These are phyloP conservation scores for Ennomos quercinarius DNA, from an alignment of 2,888 invertebrate genomes.

Conservation along the genomic window DNA sequence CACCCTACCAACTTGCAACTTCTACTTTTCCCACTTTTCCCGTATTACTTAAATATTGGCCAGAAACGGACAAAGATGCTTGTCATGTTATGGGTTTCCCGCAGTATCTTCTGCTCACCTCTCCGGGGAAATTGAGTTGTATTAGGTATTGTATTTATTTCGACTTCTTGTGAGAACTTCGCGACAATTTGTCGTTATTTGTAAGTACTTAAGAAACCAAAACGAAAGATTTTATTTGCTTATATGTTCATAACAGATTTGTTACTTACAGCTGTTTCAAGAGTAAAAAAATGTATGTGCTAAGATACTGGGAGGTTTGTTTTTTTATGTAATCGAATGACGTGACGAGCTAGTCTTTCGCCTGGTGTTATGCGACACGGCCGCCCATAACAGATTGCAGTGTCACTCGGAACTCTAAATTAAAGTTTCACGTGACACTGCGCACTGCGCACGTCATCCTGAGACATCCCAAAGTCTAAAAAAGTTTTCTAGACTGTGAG, in stretches of 20 bases:
- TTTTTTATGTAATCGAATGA: too few relatives aligned
- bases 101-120: constrained; percentile 28
- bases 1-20: constrained; percentile 55
- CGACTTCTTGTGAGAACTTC: constrained; percentile 21
- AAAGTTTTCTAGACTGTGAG: too few relatives aligned
- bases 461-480: too few relatives aligned
- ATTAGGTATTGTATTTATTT: constrained; percentile 30
- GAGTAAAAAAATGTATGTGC: too few relatives aligned
- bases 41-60: constrained; percentile 54
- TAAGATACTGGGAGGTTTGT: too few relatives aligned
- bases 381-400: too few relatives aligned
- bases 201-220: constrained; percentile 17
- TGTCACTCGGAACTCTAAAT: too few relatives aligned
- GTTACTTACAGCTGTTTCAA: too few relatives aligned
- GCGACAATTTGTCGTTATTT: constrained; percentile 13
- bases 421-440: too few relatives aligned
- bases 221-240: constrained; percentile 21
- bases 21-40: constrained; percentile 44
- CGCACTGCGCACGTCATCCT: too few relatives aligned
- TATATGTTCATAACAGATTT: constrained; percentile 12
- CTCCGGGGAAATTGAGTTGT: constrained; percentile 30
- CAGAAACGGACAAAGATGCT: constrained; percentile 32
- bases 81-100: constrained; percentile 31
- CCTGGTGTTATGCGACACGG: too few relatives aligned
- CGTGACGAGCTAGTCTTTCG: too few relatives aligned